These are phyloP conservation scores for Siderastrea siderea DNA, from an alignment of 92 coral and sea anemone genomes.

Conservation along the genomic window DNA sequence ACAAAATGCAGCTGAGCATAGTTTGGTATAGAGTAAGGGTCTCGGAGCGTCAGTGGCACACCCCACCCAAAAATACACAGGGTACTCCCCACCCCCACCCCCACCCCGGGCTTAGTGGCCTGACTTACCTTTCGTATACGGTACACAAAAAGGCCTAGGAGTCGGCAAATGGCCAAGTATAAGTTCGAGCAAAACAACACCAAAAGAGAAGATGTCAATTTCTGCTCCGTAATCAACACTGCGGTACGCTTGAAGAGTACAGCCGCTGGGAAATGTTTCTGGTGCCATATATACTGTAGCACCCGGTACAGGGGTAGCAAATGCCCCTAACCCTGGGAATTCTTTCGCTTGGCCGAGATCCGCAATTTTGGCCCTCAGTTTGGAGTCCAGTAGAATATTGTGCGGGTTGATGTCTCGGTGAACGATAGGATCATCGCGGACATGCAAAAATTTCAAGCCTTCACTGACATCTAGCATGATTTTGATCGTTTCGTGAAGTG, in stretches of 20 bases:
- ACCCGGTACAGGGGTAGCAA: constrained; percentile 51
- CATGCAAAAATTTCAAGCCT: constrained; percentile 53
- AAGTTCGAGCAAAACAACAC: constrained; percentile 64
- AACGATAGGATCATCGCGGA: constrained; percentile 20
- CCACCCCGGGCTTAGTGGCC: too few species aligned
- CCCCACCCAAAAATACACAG: not conserved
- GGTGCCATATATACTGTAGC: constrained; percentile 60
- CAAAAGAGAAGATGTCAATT: constrained; percentile 70
- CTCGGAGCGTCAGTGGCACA: too few species aligned
- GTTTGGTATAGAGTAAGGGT: too few species aligned
- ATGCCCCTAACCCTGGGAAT: constrained; percentile 26
- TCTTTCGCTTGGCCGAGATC: constrained; percentile 72
- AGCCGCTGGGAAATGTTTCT: constrained; percentile 46
- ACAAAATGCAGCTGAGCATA: too few species aligned
- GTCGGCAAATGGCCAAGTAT: constrained; percentile 45
- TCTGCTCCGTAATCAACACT: constrained; percentile 55
- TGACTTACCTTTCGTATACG: constrained; percentile 33
- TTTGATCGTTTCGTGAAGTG: constrained; percentile 47
- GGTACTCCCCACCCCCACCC: too few species aligned
- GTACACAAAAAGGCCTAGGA: constrained; percentile 44
- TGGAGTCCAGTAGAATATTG: constrained; percentile 57
- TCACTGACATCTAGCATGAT: constrained; percentile 70
- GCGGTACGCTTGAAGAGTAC: not conserved
- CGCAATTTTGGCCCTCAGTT: constrained; percentile 61
- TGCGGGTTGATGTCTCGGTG: constrained; percentile 67